Base-by-base conservation (phyloP, 2,888 invertebrate genomes). In the Scaptomyza reducta region DNA sequence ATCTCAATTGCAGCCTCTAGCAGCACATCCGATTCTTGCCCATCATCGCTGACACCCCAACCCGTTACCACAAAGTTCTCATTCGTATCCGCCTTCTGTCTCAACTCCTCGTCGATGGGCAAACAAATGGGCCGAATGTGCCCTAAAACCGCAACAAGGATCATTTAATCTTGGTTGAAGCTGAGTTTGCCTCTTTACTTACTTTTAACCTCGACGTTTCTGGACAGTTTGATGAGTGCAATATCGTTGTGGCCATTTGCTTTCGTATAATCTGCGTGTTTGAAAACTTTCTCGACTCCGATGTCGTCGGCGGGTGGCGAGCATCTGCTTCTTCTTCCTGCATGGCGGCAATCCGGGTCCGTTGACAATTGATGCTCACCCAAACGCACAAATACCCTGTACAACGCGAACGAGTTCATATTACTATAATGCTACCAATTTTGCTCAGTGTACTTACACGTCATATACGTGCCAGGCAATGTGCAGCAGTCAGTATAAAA, bases 61-160 rank as follows among this genome's bases (percentile, higher is more conserved):
- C 71, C 71, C 0, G 70, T 70, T 1, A 70, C 61, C 10, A 55
- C 13, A 18, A 56, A 66, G 2, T 13, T 4, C 4, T 50, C 40
- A 10, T 7, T 55, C 6, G 46, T 16, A 10, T 72, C 51, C 0
- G 56, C 18, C 18, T 35, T 9, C 11, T 57, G 49, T 9, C 55
- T 50, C 31, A 70, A 31, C 3, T 16, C 14, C 1, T 10, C 55
- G 13, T 13, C 54, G 3, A 65, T 44, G 2, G 72, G 72, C 59
- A 72, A 40, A 10, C 72, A 72, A 22, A 72, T 72, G 14, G 72
- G 67, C 16, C 10, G 59, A 11, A 72, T 72, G 51, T 70, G 62
- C 4, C 33, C 72, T 72, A 14, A 0, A 7, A 11, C 3, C n/a
- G n/a, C n/a, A n/a, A n/a, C n/a, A n/a, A n/a, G 13, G 13, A 4